phyloP scores from a whole-genome alignment of 2,113 vertebrate genomes.

The Leptosomus discolor region DNA sequence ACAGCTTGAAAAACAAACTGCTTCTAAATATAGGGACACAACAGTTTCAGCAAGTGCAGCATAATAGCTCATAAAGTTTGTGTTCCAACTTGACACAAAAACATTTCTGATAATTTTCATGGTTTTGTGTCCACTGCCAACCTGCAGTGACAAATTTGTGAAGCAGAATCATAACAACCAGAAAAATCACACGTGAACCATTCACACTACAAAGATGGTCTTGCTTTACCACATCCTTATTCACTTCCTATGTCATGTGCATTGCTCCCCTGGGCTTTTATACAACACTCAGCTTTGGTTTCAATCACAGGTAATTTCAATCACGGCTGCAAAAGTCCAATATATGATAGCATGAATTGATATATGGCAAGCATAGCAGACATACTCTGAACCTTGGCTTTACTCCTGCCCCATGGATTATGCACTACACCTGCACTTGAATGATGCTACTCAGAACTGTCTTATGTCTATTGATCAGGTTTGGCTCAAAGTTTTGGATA shows the following conservation, averaged over 20 bases:
- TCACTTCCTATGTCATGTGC: neutral
- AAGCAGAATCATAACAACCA: neutral
- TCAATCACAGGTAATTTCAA: neutral
- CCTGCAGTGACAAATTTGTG: neutral
- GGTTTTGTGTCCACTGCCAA: neutral
- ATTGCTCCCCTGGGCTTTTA: neutral
- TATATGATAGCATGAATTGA: neutral
- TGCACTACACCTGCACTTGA: neutral
- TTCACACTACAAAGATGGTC: neutral
- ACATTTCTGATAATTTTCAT: neutral
- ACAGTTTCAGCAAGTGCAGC: neutral
- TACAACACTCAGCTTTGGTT: neutral
- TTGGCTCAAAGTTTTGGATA: neutral
- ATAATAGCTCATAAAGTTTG: neutral
- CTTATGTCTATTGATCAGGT: neutral
- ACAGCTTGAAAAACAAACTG: neutral
- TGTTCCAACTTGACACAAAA: neutral
- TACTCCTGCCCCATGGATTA: neutral
- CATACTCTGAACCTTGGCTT: neutral
- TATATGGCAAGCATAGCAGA: neutral
- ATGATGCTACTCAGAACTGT: neutral
- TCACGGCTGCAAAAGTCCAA: neutral
- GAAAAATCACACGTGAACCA: neutral
- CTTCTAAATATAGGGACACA: neutral
- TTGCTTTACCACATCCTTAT: rapidly evolving